Evolutionary conservation across 2,113 vertebrate species (phyloP), one percentile per base, ranked within the genome.

Genomic region (Dasypus novemcinctus): DNA sequence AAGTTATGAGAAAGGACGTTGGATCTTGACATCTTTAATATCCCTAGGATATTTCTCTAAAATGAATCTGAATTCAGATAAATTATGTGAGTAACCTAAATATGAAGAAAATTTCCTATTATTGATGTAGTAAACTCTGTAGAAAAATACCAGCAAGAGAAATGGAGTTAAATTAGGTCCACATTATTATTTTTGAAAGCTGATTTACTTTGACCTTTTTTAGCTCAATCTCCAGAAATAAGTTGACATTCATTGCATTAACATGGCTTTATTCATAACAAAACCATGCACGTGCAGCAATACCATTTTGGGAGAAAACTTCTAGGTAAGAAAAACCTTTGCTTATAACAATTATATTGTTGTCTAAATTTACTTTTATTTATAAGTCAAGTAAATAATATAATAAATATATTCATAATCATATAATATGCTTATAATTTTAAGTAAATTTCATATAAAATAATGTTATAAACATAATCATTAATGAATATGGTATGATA

Each of bases 21-120:
- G 57, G 38, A 87, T 85, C 38, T 23, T 86, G 87, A 82, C 95
- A 94, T 89, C 96, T 91, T 96, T 88, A 96, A 90, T 97, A 93
- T 38, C 88, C 97, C 93, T 23, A 29, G n/a, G 71, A 15, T 79
- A 76, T 41, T 96, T 38, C 72, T 92, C 64, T 96, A 91, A 93
- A 46, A 95, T 57, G 82, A 76, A 91, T 93, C 71, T 72, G 27
- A 93, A 83, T 96, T 95, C 86, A 93, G 82, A 97, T 98, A 96
- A 98, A 87, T 95, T 96, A 87, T 68, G 80, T 91, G 90, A 97
- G 93, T 94, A 94, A 93, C 15, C 25, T 89, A 94, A 97, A 94
- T 49, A 61, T 86, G 95, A 90, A 91, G 94, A 97, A 88, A 71
- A 96, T 94, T 93, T 98, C 88, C 86, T 80, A 12, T 95, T 93